Conservation (phyloP, 2,888 invertebrate species). For the Camponotus fellah region DNA sequence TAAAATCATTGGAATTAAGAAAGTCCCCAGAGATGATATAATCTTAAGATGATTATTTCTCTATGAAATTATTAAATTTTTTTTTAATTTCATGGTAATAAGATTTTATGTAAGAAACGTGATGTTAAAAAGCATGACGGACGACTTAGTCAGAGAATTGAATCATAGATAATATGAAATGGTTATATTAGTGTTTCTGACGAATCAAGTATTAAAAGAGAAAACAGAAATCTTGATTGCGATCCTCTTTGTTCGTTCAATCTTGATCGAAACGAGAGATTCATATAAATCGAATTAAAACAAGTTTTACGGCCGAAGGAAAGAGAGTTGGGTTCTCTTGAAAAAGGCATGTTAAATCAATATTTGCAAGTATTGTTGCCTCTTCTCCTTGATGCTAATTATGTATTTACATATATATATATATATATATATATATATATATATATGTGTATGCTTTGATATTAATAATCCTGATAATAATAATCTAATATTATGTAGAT, state of each 20-base stretch:
- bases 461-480: too few relatives aligned
- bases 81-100: not conserved
- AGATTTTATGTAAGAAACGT: constrained; percentile 15
- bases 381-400: too few relatives aligned
- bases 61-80: constrained; percentile 8
- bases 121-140: not conserved
- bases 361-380: too few relatives aligned
- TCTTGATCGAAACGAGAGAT: constrained; percentile 17
- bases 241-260: constrained; percentile 55
- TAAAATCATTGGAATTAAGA: not conserved
- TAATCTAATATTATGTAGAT: too few relatives aligned
- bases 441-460: too few relatives aligned
- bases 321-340: not conserved
- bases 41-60: not conserved
- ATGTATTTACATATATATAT: too few relatives aligned
- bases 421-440: too few relatives aligned
- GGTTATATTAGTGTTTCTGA: constrained; percentile 71
- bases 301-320: not conserved
- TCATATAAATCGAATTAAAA: constrained; percentile 15
- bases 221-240: constrained; percentile 68
- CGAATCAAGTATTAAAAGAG: constrained; percentile 68
- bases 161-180: constrained; percentile 66
- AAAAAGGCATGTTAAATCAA: too few relatives aligned
- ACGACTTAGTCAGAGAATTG: constrained; percentile 46
- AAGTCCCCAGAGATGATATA: not conserved